Conservation (phyloP, 1,140 invertebrate genomes). For the Scaptodrosophila lebanonensis region DNA sequence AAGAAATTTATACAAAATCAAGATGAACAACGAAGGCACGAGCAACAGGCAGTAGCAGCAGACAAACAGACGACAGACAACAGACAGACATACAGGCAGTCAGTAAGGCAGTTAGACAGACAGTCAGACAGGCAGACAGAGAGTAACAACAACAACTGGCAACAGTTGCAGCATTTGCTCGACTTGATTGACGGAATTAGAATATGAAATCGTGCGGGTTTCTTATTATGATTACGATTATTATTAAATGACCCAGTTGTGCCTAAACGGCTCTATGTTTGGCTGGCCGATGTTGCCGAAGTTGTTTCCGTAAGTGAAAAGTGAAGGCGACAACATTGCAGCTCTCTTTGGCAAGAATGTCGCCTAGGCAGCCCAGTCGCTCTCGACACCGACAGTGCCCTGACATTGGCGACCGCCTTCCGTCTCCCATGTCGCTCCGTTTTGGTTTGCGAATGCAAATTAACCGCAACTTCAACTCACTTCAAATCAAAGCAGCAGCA, state of each 20-base stretch:
- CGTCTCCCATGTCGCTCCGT: conserved; percentile 41
- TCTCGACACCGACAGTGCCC: conserved; percentile 4
- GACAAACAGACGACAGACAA: conserved; percentile 51
- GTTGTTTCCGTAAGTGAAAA: conserved; percentile 42
- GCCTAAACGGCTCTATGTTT: conserved; percentile 33
- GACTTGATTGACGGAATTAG: conserved; percentile 67
- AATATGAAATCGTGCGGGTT: conserved; percentile 63
- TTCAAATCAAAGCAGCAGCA: too few relatives aligned
- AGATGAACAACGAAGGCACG: conserved; percentile 7
- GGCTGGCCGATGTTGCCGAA: not conserved
- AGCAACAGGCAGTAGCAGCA: conserved; percentile 27
- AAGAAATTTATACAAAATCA: conserved; percentile 20
- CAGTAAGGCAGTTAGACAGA: not conserved
- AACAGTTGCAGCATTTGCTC: conserved; percentile 52
- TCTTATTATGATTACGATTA: conserved; percentile 19
- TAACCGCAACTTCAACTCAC: not conserved
- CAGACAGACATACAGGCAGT: not conserved
- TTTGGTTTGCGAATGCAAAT: conserved; percentile 30
- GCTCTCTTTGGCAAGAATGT: conserved; percentile 68
- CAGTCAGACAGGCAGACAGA: not conserved
- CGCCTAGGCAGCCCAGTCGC: conserved; percentile 22
- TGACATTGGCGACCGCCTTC: not conserved
- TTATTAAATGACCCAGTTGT: conserved; percentile 70
- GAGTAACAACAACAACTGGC: not conserved
- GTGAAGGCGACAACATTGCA: conserved; percentile 45